These are phyloP conservation scores for Plemyria rubiginata DNA, from an alignment of 2,888 invertebrate genomes.

Conservation along the genomic window DNA sequence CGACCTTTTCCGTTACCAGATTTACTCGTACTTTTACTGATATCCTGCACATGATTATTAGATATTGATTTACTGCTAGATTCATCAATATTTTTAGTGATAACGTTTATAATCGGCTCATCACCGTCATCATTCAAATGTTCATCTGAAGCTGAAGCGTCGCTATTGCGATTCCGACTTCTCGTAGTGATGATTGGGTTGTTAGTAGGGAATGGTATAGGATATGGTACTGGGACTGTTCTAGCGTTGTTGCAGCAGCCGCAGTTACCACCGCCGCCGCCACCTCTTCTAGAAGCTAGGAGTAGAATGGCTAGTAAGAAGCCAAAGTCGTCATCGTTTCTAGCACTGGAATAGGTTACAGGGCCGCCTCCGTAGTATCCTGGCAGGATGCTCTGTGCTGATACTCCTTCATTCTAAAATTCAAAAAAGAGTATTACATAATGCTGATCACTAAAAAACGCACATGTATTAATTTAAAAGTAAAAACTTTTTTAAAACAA, in stretches of 20 bases:
- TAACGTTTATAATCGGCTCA: conserved; percentile 38
- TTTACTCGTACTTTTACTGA: not conserved
- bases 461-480: not conserved
- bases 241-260: conserved; percentile 46
- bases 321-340: conserved; percentile 60
- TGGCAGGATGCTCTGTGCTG: conserved; percentile 44
- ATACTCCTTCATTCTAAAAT: conserved; percentile 51
- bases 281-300: conserved; percentile 53
- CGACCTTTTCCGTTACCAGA: conserved; percentile 3
- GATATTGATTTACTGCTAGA: conserved; percentile 1
- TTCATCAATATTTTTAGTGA: conserved; percentile 33
- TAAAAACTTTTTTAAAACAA: no score
- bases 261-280: conserved; percentile 49
- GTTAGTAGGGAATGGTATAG: conserved; percentile 63
- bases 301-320: conserved; percentile 61
- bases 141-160: conserved; percentile 14
- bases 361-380: conserved; percentile 50
- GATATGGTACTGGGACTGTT: conserved; percentile 63
- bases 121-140: conserved; percentile 26
- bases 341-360: conserved; percentile 41
- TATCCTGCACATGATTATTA: conserved; percentile 1
- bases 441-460: not conserved
- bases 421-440: not conserved
- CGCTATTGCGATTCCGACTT: conserved; percentile 21
- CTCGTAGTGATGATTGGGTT: conserved; percentile 53